phyloP scores from a whole-genome alignment of 1,140 invertebrate species.

The Pseudomyrmex cubaensis region DNA sequence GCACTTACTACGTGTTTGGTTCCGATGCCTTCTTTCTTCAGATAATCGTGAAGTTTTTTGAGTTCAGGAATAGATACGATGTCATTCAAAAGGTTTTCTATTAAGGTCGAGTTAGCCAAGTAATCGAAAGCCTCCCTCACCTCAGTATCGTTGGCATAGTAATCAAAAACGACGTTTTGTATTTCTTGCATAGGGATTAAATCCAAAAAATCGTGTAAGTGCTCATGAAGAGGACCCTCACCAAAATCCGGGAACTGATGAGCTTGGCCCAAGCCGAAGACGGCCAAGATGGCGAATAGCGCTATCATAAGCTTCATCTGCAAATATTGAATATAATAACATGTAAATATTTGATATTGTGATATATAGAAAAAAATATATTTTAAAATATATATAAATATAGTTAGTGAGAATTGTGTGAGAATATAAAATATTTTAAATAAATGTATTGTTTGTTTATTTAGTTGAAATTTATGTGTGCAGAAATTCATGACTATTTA shows the following conservation, averaged over 20 bases:
- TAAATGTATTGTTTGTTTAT: too few species aligned
- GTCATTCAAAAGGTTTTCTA: slow-evolving; percentile 32
- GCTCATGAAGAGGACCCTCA: slow-evolving; percentile 57
- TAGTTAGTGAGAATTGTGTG: too few species aligned
- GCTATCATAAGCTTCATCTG: slow-evolving; percentile 64
- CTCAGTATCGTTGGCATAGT: slow-evolving; percentile 55
- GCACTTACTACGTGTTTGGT: slow-evolving; percentile 38
- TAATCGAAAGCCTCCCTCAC: slow-evolving; percentile 40
- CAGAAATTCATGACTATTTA: too few species aligned
- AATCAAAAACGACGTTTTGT: accelerated
- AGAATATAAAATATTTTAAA: too few species aligned
- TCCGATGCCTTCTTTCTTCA: slow-evolving; percentile 62
- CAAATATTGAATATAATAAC: neutral
- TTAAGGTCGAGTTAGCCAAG: neutral
- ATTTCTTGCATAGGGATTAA: slow-evolving; percentile 44
- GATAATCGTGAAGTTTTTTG: slow-evolving; percentile 34
- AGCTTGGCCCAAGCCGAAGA: slow-evolving; percentile 30
- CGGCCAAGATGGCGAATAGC: slow-evolving; percentile 20
- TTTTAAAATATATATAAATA: too few species aligned
- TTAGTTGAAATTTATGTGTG: too few species aligned
- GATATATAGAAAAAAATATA: too few species aligned
- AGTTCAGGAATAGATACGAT: slow-evolving; percentile 61
- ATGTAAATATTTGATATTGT: too few species aligned
- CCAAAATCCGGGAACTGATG: slow-evolving; percentile 52
- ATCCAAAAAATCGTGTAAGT: slow-evolving; percentile 64